Percentiles rank a stretch among this genome's conserved stretches.
These are phyloP conservation scores for Pediacus dermestoides DNA, from an alignment of 2,888 invertebrate genomes.

Conservation along the genomic window DNA sequence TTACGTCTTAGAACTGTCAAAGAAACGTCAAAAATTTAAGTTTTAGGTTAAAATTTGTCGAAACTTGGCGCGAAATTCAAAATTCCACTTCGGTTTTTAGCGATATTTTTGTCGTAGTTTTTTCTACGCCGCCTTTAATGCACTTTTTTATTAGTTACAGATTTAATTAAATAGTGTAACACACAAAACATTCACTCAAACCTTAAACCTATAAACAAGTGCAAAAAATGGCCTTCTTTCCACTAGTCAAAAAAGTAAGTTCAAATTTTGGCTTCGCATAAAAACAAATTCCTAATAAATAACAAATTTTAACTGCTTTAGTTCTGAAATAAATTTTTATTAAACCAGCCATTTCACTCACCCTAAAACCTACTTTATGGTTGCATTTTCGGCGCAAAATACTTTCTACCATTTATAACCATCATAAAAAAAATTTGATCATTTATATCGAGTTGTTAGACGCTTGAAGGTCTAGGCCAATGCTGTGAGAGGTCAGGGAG, in stretches of 20 bases:
- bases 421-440: conserved; percentile 1
- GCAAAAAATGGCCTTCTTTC: conserved; percentile 19
- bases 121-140: conserved; percentile 3
- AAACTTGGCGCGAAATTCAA: too few species aligned
- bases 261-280: too few species aligned
- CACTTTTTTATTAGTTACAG: conserved; percentile 14
- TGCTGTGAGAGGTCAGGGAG: background rate
- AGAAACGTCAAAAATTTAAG: too few species aligned
- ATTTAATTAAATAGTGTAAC: too few species aligned
- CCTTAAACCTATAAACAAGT: conserved; percentile 8
- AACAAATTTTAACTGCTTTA: background rate
- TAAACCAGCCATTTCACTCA: too few species aligned
- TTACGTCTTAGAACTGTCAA: too few species aligned
- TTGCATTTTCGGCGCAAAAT: too few species aligned
- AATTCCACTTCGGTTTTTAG: conserved; percentile 5
- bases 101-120: conserved; percentile 8
- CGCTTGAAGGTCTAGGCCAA: background rate
- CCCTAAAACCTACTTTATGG: too few species aligned
- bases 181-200: too few species aligned
- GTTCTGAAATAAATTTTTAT: background rate
- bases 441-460: background rate
- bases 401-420: background rate
- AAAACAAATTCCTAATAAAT: background rate
- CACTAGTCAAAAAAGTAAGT: conserved; percentile 21
- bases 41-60: too few species aligned